These are phyloP conservation scores for Trypoxylus dichotomus DNA, from an alignment of 1,140 invertebrate species.

Conservation along the genomic window DNA sequence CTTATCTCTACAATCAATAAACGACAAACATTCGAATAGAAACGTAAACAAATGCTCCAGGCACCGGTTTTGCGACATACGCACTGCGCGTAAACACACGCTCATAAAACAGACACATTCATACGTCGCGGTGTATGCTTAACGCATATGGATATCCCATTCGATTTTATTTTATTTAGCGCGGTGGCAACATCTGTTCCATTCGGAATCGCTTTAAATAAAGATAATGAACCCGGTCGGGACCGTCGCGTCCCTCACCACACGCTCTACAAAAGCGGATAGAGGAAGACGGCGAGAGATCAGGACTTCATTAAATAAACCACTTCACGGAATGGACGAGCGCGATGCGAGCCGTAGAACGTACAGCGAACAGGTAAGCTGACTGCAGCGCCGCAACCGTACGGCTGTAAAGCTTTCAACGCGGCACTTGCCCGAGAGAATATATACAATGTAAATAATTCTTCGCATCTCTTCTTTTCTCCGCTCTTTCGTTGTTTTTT, in stretches of 20 bases:
- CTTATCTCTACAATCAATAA: too few species aligned
- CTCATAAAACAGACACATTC: too few species aligned
- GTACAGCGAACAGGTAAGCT: background rate
- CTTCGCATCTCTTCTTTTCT: background rate
- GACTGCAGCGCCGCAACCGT: background rate
- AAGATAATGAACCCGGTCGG: background rate
- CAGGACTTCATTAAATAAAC: background rate
- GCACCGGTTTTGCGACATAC: background rate
- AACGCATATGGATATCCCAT: background rate
- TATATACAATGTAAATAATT: slow-evolving; percentile 4
- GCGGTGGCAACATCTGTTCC: background rate
- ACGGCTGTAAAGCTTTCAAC: background rate
- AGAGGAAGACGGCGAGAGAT: background rate
- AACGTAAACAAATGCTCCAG: background rate
- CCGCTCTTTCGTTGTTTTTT: background rate
- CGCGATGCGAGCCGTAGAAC: background rate
- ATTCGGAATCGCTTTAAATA: background rate
- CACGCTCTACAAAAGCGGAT: background rate
- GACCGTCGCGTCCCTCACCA: background rate
- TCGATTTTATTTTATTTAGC: background rate
- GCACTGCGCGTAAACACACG: background rate
- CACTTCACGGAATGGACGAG: background rate
- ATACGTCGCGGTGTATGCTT: background rate
- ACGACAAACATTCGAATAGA: background rate
- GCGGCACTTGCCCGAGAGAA: background rate